Base-by-base conservation (phyloP, 2,113 vertebrate genomes). In the Sylvicapra grimmia region DNA sequence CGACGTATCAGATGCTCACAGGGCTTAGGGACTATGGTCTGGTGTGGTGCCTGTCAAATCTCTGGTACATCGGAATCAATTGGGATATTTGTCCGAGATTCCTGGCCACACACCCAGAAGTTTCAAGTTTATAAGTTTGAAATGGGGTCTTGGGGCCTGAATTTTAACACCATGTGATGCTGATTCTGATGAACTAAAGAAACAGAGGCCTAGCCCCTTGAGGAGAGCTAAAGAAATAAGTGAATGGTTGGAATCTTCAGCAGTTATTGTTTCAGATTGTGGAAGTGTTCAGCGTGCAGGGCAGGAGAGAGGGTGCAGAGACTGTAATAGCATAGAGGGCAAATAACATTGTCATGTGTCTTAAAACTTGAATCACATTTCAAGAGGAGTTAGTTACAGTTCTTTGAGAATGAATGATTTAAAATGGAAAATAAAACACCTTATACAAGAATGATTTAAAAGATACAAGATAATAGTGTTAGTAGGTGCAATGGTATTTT, bases 351-450 rank as follows among this genome's bases (percentile, higher is more conserved):
- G 16, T 91, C 44, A 65, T 68, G 8, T 72, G 31, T 89, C 88
- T 92, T 92, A 68, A 83, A 91, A 92, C 14, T 25, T 90, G 58
- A 96, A 49, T 75, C 2, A 0, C 13, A 83, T 89, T 90, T 97
- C 36, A 93, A 80, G 75, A 90, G 61, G 82, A 75, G 31, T 40
- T 88, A 36, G 16, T 40, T 59, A 16, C 33, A 33, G 27, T 49
- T 92, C 40, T 94, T 95, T 75, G 47, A 90, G 33, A 96, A 31
- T 65, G 49, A 95, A 89, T 58, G 33, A 87, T 87, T 95, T 65
- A 84, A 96, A 96, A 87, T 86, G 4, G 59, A 97, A 96, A 96
- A 33, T 27, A 94, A 97, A 94, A 83, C 21, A 58, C 12, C 19
- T 18, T 29, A 15, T 83, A 23, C 2, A 49, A 89, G 47, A 94